These are phyloP conservation scores for Crenichthys baileyi DNA, from an alignment of 2,797 vertebrate genomes.

Conservation along the genomic window DNA sequence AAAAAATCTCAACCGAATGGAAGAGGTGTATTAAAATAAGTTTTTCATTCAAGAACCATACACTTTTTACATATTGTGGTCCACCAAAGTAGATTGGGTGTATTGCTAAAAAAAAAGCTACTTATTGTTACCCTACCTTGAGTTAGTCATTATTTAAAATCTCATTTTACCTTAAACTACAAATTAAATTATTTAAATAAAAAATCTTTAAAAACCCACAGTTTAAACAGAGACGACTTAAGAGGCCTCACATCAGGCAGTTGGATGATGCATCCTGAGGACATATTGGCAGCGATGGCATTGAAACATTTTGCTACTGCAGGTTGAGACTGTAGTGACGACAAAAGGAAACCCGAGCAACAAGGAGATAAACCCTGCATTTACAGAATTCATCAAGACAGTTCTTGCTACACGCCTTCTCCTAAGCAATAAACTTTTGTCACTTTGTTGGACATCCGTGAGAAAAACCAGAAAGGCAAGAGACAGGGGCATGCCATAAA, in stretches of 20 bases:
- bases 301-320: constrained; percentile 58
- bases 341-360: constrained; percentile 48
- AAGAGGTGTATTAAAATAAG: constrained; percentile 27
- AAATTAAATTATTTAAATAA: constrained; percentile 9
- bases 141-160: constrained; percentile 23
- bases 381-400: constrained; percentile 41
- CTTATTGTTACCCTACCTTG: constrained; percentile 31
- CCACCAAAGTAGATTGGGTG: constrained; percentile 37
- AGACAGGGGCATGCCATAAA: constrained; percentile 44
- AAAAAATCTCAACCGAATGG: constrained; percentile 32
- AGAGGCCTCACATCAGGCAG: constrained; percentile 60
- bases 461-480: constrained; percentile 54
- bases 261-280: constrained; percentile 63
- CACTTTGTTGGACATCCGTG: constrained; percentile 41
- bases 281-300: constrained; percentile 62
- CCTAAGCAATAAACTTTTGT: constrained; percentile 39
- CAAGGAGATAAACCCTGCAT: constrained; percentile 47
- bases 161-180: constrained; percentile 24
- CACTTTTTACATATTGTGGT: constrained; percentile 22
- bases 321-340: constrained; percentile 48
- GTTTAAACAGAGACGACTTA: constrained; percentile 45
- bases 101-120: constrained; percentile 60
- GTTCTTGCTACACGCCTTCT: constrained; percentile 53
- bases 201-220: constrained; percentile 1
- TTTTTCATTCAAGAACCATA: background rate